Evolutionary conservation across 2,113 vertebrate genomes (phyloP), one percentile per base, ranked within the genome.

Genomic region (Siniperca knerii): DNA sequence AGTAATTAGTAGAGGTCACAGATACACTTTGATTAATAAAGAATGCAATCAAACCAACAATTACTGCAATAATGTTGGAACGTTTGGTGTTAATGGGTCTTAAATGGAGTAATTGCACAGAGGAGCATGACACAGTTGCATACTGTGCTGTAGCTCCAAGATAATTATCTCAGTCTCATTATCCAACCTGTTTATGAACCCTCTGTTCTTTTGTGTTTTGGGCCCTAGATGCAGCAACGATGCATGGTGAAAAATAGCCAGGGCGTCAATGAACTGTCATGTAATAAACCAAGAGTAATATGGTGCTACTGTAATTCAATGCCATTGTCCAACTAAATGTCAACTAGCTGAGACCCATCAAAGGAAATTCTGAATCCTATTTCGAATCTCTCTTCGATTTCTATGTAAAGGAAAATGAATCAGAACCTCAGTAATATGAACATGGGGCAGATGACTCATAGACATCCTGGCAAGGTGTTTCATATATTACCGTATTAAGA

Each of bases 121-220:
- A 83, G 77, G 87, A 81, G 57, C 65, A 64, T 1, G 46, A 46
- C 77, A 84, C 76, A 74, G 68, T 76, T 81, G 33, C 85, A 88
- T 83, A 83, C 78, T 87, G 90, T 79, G 87, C 83, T 72, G 75
- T 77, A 80, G 77, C 85, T 87, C 86, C 79, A 72, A 71, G 84
- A 92, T 89, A 87, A 90, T 93, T 90, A 90, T 90, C 86, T 67
- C 75, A 20, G 78, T 82, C 78, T 90, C 87, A 89, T 92, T 91
- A 93, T 85, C 70, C 78, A 81, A 87, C 88, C 80, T 90, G 88
- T 89, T 91, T 80, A 85, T 78, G 82, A 90, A 89, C 79, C 67
- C 72, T 80, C 76, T 33, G 64, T 66, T 64, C 82, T 84, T 87
- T 42, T 74, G 82, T 83, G 81, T 84, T 77, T 84, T 80, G 77